A percentile compares a stretch with the other conserved stretches of the same genome.
These are phyloP conservation scores for Asobara japonica DNA, from an alignment of 1,140 invertebrate genomes.

Conservation along the genomic window DNA sequence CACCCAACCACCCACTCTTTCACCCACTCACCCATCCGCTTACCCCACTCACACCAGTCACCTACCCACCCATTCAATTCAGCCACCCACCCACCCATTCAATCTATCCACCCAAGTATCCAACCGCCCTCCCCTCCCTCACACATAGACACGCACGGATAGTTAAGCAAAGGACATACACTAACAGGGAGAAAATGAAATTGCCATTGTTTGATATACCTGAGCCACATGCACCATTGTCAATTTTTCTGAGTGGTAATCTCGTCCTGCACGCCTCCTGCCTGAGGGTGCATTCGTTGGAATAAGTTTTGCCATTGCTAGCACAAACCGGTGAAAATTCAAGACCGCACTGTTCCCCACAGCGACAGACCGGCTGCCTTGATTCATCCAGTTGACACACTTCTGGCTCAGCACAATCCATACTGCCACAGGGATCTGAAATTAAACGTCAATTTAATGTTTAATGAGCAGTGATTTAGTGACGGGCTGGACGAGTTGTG, in stretches of 20 bases:
- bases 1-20: too few species aligned
- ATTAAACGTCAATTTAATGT: slow-evolving; percentile 34
- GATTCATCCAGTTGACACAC: slow-evolving; percentile 85
- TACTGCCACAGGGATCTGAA: slow-evolving; percentile 84
- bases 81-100: too few species aligned
- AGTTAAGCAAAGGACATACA: background rate
- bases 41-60: too few species aligned
- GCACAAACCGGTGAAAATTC: slow-evolving; percentile 87
- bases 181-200: background rate
- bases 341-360: slow-evolving; percentile 80
- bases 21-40: too few species aligned
- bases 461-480: background rate
- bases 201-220: slow-evolving; percentile 66
- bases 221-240: slow-evolving; percentile 81
- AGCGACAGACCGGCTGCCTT: slow-evolving; percentile 81
- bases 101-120: too few species aligned
- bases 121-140: background rate
- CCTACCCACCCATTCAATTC: too few species aligned
- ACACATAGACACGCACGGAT: background rate
- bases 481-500: too few species aligned
- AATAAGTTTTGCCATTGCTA: slow-evolving; percentile 86
- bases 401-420: slow-evolving; percentile 81
- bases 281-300: slow-evolving; percentile 83
- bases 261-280: slow-evolving; percentile 80
- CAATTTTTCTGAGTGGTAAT: slow-evolving; percentile 79